A percentile compares a stretch with the other conserved stretches of the same genome.
Evolutionary conservation across 23 tunicate species (phyloP).

Genomic region (Clavelina lepadiformis): DNA sequence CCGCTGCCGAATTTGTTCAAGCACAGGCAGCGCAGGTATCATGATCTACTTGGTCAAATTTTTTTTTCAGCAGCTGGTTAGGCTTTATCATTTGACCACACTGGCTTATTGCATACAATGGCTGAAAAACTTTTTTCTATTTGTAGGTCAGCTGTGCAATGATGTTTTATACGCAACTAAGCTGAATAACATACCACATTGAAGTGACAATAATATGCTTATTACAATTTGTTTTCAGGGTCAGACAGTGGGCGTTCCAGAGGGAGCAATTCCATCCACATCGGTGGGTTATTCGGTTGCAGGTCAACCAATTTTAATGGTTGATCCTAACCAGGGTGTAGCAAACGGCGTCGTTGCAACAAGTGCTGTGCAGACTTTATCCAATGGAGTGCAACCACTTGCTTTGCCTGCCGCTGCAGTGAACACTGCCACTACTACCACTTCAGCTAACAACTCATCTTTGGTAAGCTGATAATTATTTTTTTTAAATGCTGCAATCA

Average conservation of each 20-base stretch:
- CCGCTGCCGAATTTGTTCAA: conserved; percentile 54
- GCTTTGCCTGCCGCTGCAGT: conserved; percentile 15
- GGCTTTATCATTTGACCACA: too few relatives aligned
- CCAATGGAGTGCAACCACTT: conserved; percentile 37
- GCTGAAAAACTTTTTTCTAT: too few relatives aligned
- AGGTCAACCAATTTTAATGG: conserved; percentile 68
- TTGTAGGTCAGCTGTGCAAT: too few relatives aligned
- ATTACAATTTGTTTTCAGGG: conserved; percentile 35
- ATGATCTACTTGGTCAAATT: too few relatives aligned
- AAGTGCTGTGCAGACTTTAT: conserved; percentile 24
- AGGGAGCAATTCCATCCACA: conserved; percentile 27
- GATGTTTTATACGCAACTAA: too few relatives aligned
- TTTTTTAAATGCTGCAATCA: too few relatives aligned
- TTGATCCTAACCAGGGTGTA: conserved; percentile 67
- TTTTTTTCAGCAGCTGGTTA: too few relatives aligned
- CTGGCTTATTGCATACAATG: too few relatives aligned
- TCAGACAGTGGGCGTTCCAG: conserved; percentile 32
- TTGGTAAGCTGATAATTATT: too few relatives aligned
- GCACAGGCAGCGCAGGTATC: conserved; percentile 68
- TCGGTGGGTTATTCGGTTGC: conserved; percentile 51
- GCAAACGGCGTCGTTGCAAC: conserved; percentile 42
- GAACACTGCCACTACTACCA: neutral
- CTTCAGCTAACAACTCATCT: conserved; percentile 2
- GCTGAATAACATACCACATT: too few relatives aligned
- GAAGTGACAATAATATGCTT: too few relatives aligned